Evolutionary conservation across 2,113 vertebrate species (phyloP).

Genomic region (Dryoscopus gambensis): DNA sequence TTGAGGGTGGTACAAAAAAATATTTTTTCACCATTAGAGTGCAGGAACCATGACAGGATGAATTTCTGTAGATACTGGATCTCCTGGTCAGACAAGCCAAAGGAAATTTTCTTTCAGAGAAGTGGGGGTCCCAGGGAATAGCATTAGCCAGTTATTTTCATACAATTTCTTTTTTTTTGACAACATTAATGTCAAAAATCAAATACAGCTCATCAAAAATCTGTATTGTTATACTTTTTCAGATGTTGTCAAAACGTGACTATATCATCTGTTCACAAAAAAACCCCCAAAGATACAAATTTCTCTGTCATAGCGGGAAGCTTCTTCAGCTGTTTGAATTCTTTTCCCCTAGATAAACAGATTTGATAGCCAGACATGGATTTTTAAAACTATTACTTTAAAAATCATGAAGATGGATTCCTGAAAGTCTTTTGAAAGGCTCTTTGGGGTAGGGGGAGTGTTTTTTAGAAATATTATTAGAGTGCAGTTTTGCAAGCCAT

Average conservation of each 20-base stretch:
- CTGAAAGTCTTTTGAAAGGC: neutral
- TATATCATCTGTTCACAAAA: neutral
- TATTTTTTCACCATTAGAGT: neutral
- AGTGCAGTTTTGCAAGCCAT: neutral
- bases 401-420: neutral
- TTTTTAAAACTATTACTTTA: neutral
- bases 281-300: accelerated
- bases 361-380: neutral
- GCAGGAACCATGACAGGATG: neutral
- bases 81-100: neutral
- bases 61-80: neutral
- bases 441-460: neutral
- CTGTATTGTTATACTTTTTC: neutral
- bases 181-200: neutral
- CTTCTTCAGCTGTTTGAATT: neutral
- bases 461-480: neutral
- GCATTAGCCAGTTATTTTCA: neutral
- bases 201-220: neutral
- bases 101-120: neutral
- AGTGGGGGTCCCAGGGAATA: neutral
- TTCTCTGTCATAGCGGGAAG: neutral
- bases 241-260: neutral
- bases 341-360: neutral
- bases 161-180: neutral
- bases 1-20: neutral